Evolutionary conservation across 2,113 vertebrate species (phyloP).

Genomic region (Perccottus glenii): DNA sequence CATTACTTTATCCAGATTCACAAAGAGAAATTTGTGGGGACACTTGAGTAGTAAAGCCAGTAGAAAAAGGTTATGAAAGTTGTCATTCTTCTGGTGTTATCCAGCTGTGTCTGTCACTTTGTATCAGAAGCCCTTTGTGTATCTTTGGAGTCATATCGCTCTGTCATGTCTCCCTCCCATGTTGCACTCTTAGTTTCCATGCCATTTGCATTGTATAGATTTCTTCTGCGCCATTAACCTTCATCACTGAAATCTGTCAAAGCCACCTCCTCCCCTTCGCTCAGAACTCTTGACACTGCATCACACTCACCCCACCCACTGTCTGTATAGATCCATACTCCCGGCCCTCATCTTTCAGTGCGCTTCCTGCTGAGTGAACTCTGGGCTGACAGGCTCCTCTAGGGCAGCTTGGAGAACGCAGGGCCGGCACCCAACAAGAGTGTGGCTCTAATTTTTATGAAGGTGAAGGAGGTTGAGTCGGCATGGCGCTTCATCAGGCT

Average conservation of each 20-base stretch:
- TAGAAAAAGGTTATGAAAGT: neutral
- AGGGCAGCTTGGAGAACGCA: conserved; percentile 44
- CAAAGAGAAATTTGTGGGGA: no score
- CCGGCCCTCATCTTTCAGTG: conserved; percentile 36
- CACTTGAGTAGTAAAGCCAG: neutral
- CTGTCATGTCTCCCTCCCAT: neutral
- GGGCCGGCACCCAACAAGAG: conserved; percentile 37
- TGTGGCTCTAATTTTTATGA: conserved; percentile 67
- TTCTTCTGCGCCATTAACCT: conserved; percentile 63
- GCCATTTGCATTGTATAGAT: conserved; percentile 55
- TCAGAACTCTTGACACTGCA: conserved; percentile 30
- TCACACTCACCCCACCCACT: conserved; percentile 47
- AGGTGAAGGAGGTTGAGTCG: conserved; percentile 67
- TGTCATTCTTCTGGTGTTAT: neutral
- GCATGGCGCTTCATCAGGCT: conserved; percentile 36
- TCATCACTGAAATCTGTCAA: conserved; percentile 48
- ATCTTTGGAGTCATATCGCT: neutral
- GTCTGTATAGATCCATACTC: conserved; percentile 36
- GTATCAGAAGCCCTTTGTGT: neutral
- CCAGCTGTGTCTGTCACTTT: neutral
- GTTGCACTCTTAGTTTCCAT: conserved; percentile 6
- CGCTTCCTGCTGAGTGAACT: conserved; percentile 56
- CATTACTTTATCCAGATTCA: no score
- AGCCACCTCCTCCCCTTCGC: conserved; percentile 32
- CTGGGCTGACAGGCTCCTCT: conserved; percentile 56